Evolutionary conservation across 2,888 invertebrate genomes (phyloP).

Genomic region (Cephus pulcher): DNA sequence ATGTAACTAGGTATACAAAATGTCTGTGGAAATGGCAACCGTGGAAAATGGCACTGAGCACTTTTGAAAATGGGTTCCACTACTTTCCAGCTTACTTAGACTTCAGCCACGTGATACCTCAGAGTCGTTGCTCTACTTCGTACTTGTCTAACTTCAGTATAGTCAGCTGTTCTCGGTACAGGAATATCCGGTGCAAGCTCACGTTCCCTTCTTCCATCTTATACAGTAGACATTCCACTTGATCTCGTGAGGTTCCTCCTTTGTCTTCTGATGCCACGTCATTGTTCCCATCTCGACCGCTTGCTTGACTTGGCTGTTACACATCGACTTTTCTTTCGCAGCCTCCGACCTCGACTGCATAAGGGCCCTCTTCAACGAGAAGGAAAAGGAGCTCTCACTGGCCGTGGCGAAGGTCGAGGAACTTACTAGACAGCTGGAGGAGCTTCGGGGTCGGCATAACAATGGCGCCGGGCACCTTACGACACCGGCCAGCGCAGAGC

Average conservation of each 20-base stretch:
- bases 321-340: conserved; percentile 59
- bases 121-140: background rate
- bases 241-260: background rate
- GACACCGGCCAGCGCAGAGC: conserved; percentile 84
- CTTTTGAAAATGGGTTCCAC: background rate
- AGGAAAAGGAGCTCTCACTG: conserved; percentile 95
- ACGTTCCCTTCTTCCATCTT: background rate
- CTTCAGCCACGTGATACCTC: background rate
- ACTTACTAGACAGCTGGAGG: conserved; percentile 93
- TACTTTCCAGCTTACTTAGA: background rate
- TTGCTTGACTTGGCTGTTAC: background rate
- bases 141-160: background rate
- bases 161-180: background rate
- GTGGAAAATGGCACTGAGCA: background rate
- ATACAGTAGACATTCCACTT: background rate
- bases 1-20: background rate
- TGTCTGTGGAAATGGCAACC: background rate
- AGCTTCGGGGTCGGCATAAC: conserved; percentile 74
- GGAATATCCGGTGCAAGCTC: background rate
- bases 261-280: background rate
- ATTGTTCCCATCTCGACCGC: background rate
- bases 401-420: conserved; percentile 99
- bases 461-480: conserved; percentile 73
- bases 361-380: conserved; percentile 95
- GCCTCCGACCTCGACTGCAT: conserved; percentile 97